Evolutionary conservation across 2,797 vertebrate species (phyloP).

Genomic region (Phoeniculus purpureus): DNA sequence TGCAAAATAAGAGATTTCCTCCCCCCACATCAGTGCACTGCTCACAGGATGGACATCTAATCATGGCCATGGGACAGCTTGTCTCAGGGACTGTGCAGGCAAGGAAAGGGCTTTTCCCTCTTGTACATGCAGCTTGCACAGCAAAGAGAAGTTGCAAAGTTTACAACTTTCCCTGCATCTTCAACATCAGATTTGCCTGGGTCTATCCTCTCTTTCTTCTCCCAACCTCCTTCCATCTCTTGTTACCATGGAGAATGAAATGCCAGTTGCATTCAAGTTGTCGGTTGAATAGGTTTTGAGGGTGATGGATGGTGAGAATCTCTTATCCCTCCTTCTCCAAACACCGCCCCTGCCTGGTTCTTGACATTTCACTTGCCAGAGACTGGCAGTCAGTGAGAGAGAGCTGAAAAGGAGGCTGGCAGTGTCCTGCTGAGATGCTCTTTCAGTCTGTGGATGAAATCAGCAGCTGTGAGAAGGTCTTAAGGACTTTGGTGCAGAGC

Average conservation of each 20-base stretch:
- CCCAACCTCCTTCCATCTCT: conserved; percentile 59
- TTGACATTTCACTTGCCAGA: conserved; percentile 74
- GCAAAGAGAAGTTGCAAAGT: conserved; percentile 18
- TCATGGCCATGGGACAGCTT: not conserved
- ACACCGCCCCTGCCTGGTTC: conserved; percentile 70
- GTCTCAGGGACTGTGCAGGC: not conserved
- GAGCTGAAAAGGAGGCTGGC: conserved; percentile 73
- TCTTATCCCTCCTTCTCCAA: conserved; percentile 72
- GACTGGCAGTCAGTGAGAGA: conserved; percentile 59
- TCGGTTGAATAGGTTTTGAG: conserved; percentile 75
- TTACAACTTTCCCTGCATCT: conserved; percentile 31
- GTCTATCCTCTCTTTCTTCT: not conserved
- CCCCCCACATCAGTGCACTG: rapidly evolving
- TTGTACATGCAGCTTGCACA: not conserved
- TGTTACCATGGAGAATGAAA: conserved; percentile 78
- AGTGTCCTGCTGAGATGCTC: conserved; percentile 72
- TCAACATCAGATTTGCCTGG: conserved; percentile 1
- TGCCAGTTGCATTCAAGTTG: conserved; percentile 70
- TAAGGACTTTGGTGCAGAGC: conserved; percentile 37
- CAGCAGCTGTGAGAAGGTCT: conserved; percentile 65
- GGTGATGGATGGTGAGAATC: conserved; percentile 81
- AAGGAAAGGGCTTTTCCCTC: not conserved
- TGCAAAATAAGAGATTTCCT: not conserved
- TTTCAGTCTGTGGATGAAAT: conserved; percentile 68
- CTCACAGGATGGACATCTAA: not conserved